Evolutionary conservation across 2,888 invertebrate species (phyloP).

Genomic region (Griposia aprilina): DNA sequence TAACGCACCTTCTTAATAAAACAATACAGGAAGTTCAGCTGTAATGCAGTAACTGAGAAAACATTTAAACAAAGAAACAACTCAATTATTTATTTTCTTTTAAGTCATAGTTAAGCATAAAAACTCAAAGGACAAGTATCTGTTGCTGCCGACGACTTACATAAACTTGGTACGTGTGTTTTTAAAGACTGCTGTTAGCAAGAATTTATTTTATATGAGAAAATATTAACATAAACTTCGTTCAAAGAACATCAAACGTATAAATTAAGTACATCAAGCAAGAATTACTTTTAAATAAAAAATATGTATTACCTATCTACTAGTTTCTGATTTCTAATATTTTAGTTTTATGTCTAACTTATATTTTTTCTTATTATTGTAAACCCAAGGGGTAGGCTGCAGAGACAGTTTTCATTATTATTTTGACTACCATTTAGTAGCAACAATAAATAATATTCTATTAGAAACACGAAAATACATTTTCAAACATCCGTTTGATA

Average conservation of each 20-base stretch:
- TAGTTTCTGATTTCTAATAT: no score
- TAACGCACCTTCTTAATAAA: background rate
- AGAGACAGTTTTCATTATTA: background rate
- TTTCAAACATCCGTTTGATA: background rate
- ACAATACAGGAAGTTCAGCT: background rate
- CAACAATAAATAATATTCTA: background rate
- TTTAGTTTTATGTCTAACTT: background rate
- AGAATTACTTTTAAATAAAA: background rate
- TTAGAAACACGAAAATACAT: background rate
- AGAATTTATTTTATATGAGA: conserved; percentile 2
- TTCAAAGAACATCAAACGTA: background rate
- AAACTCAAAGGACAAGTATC: background rate
- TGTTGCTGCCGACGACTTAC: no score
- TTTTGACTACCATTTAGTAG: background rate
- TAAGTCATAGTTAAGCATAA: background rate
- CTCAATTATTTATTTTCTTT: background rate
- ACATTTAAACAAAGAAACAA: background rate
- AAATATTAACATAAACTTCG: background rate
- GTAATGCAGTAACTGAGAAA: background rate
- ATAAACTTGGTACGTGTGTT: background rate
- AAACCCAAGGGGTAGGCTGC: background rate
- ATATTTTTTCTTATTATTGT: background rate
- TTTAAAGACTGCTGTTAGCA: background rate
- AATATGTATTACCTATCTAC: no score
- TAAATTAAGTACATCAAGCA: background rate